Evolutionary conservation across 2,888 invertebrate species (phyloP).

Genomic region (Latrodectus elegans): DNA sequence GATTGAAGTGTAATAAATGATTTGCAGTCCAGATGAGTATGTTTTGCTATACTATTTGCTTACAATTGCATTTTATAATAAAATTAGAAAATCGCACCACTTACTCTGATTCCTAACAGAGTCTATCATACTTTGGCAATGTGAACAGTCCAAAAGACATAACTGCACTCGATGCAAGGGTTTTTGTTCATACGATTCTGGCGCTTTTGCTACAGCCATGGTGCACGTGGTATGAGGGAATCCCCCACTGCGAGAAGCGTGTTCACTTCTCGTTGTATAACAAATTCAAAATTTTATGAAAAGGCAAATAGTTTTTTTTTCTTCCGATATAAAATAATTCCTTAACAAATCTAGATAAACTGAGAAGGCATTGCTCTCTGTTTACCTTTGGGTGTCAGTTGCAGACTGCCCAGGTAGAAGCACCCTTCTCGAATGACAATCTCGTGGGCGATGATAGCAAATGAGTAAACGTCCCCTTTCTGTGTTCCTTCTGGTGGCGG

Average conservation of each 20-base stretch:
- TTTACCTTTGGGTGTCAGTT: slow-evolving; percentile 70
- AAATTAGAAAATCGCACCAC: slow-evolving; percentile 10
- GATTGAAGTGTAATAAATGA: no score
- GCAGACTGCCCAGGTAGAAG: slow-evolving; percentile 81
- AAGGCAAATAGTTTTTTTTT: background rate
- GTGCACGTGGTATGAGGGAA: slow-evolving; percentile 26
- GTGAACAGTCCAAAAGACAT: slow-evolving; percentile 53
- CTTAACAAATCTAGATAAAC: background rate
- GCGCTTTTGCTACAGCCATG: slow-evolving; percentile 37
- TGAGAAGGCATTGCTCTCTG: background rate
- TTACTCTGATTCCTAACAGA: slow-evolving; percentile 38
- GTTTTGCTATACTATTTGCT: no score
- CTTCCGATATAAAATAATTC: background rate
- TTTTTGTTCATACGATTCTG: background rate
- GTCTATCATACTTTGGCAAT: slow-evolving; percentile 46
- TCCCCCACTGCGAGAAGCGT: background rate
- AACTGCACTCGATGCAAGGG: slow-evolving; percentile 39
- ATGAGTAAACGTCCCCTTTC: slow-evolving; percentile 95
- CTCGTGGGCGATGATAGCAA: slow-evolving; percentile 82
- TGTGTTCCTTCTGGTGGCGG: slow-evolving; percentile 84
- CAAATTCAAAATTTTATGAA: background rate
- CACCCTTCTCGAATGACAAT: slow-evolving; percentile 89
- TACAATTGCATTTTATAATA: background rate
- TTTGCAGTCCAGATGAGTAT: no score
- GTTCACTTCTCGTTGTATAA: background rate